Evolutionary conservation across 2,888 invertebrate genomes (phyloP).

Genomic region (Meandrusa payeni): DNA sequence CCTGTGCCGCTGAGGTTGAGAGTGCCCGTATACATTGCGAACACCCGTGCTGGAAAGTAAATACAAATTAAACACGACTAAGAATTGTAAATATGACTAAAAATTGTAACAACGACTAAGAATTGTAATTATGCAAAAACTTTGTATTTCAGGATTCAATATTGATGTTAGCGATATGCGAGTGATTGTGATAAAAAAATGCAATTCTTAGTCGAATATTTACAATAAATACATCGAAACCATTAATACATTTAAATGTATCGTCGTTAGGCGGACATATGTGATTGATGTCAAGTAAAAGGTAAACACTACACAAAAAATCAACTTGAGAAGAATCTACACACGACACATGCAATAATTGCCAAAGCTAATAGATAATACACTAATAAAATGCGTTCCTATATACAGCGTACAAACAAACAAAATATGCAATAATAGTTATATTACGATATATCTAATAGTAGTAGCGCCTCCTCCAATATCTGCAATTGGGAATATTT

Average conservation of each 20-base stretch:
- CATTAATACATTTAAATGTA: no score
- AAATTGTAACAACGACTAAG: neutral
- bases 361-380: conserved; percentile 33
- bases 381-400: conserved; percentile 27
- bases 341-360: conserved; percentile 30
- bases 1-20: conserved; percentile 65
- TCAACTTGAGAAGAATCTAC: no score
- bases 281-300: no score
- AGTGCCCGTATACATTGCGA: conserved; percentile 65
- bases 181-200: neutral
- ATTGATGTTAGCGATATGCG: no score
- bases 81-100: neutral
- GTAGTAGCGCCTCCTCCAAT: conserved; percentile 67
- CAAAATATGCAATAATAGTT: conserved; percentile 45
- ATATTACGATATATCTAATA: conserved; percentile 58
- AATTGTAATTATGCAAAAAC: no score
- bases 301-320: no score
- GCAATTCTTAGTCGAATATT: neutral
- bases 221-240: conserved; percentile 2
- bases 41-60: conserved; percentile 52
- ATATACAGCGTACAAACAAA: conserved; percentile 39
- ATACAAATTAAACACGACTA: neutral
- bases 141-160: no score
- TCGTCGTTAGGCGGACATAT: no score
- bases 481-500: conserved; percentile 56